A percentile compares a stretch with the other conserved stretches of the same genome.
These are phyloP conservation scores for Synergus laeviventris DNA, from an alignment of 2,888 invertebrate genomes.

Conservation along the genomic window DNA sequence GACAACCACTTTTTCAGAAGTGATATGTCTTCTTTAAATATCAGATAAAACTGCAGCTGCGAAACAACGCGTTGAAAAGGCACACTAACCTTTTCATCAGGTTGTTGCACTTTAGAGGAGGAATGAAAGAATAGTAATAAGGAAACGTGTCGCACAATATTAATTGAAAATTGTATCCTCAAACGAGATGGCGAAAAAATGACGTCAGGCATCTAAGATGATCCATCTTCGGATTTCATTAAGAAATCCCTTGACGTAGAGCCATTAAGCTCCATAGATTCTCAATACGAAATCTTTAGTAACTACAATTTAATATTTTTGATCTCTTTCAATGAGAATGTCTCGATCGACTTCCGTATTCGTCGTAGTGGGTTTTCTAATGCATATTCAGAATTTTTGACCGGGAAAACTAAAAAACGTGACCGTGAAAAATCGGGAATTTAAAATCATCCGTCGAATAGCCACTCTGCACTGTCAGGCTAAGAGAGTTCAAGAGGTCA, in stretches of 20 bases:
- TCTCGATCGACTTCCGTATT: slow-evolving; percentile 3
- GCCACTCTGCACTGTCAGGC: neutral
- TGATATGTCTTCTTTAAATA: neutral
- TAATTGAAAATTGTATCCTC: slow-evolving; percentile 12
- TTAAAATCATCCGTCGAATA: neutral
- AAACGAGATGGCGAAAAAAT: neutral
- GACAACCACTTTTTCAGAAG: neutral
- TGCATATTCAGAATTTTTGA: neutral
- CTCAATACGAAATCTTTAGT: neutral
- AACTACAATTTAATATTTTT: neutral
- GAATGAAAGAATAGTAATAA: slow-evolving; percentile 6
- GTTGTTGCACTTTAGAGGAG: neutral
- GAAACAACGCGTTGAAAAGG: slow-evolving; percentile 2
- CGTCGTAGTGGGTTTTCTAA: neutral
- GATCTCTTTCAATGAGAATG: neutral
- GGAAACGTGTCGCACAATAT: slow-evolving; percentile 8
- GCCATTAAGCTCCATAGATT: neutral
- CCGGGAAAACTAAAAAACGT: too few species aligned
- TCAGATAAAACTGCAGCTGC: neutral
- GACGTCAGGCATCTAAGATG: neutral
- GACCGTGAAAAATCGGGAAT: too few species aligned
- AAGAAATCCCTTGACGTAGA: neutral
- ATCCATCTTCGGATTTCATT: neutral
- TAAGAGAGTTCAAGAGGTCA: neutral
- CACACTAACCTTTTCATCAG: neutral